Conservation (phyloP, 2,797 vertebrate genomes). For the Neomorphus geoffroyi region DNA sequence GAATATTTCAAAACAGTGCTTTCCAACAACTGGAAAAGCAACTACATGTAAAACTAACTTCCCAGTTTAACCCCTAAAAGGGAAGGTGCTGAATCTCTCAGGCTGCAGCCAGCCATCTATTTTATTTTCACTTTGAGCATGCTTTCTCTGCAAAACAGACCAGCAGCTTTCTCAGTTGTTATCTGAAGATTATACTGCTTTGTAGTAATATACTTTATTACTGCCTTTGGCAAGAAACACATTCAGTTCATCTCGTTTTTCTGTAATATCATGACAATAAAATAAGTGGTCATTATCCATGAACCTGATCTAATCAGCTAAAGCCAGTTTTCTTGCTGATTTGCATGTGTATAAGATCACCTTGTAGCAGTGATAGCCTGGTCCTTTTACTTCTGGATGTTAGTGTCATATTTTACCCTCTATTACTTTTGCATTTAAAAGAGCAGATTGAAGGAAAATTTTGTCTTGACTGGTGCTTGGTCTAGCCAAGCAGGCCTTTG, state of each 20-base stretch:
- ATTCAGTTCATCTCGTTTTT: neutral
- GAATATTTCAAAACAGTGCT: conserved; percentile 4
- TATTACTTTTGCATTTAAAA: neutral
- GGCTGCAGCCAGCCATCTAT: neutral
- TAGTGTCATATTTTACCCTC: neutral
- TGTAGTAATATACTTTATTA: neutral
- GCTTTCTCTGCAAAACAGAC: neutral
- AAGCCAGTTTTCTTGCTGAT: neutral
- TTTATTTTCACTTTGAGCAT: neutral
- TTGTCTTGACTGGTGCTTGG: neutral
- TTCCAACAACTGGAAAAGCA: conserved; percentile 52
- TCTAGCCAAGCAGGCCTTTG: neutral
- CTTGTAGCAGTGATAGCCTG: neutral
- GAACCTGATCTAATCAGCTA: neutral
- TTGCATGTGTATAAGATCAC: neutral
- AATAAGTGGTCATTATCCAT: neutral
- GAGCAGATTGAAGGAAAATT: neutral
- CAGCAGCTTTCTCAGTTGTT: neutral
- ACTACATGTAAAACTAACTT: conserved; percentile 6
- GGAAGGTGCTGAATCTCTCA: neutral
- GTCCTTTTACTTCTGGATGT: neutral
- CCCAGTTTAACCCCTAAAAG: neutral
- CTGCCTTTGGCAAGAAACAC: neutral
- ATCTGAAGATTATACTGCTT: neutral
- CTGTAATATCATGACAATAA: neutral